phyloP scores from a whole-genome alignment of 2,888 invertebrate genomes.

The Eristalinus sepulchralis region DNA sequence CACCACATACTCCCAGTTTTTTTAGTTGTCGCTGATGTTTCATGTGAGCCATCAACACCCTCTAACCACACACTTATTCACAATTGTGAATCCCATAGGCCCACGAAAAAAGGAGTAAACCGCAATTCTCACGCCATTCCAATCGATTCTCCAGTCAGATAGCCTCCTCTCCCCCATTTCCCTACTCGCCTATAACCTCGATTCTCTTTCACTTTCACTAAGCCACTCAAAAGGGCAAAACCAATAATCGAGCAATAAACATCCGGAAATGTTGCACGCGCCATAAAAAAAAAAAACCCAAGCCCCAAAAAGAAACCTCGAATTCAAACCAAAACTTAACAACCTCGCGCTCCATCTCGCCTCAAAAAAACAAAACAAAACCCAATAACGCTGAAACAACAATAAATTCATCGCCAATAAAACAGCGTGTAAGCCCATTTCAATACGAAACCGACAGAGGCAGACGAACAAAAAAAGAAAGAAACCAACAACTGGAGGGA shows the following conservation, averaged over 20 bases:
- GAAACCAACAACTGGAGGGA: background rate
- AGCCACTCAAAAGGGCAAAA: constrained; percentile 16
- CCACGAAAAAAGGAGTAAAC: background rate
- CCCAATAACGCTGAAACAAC: constrained; percentile 42
- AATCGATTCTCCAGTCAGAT: background rate
- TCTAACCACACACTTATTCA: too few species aligned
- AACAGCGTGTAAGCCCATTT: constrained; percentile 36
- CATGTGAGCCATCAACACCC: too few species aligned
- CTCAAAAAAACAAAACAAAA: background rate
- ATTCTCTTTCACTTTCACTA: constrained; percentile 1
- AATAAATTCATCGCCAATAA: constrained; percentile 55
- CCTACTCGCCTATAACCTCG: background rate
- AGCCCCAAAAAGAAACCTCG: too few species aligned
- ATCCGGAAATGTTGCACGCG: constrained; percentile 20
- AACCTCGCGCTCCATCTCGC: background rate
- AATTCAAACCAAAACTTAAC: background rate
- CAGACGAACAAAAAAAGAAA: background rate
- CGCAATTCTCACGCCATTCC: background rate
- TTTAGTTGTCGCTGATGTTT: too few species aligned
- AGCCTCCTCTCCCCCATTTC: too few species aligned
- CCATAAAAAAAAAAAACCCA: constrained; percentile 12
- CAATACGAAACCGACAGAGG: constrained; percentile 1
- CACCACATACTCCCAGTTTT: too few species aligned
- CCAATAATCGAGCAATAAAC: constrained; percentile 64
- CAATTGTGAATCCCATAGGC: too few species aligned